phyloP scores from a whole-genome alignment of 2,113 vertebrate species.

The Tapirus terrestris region DNA sequence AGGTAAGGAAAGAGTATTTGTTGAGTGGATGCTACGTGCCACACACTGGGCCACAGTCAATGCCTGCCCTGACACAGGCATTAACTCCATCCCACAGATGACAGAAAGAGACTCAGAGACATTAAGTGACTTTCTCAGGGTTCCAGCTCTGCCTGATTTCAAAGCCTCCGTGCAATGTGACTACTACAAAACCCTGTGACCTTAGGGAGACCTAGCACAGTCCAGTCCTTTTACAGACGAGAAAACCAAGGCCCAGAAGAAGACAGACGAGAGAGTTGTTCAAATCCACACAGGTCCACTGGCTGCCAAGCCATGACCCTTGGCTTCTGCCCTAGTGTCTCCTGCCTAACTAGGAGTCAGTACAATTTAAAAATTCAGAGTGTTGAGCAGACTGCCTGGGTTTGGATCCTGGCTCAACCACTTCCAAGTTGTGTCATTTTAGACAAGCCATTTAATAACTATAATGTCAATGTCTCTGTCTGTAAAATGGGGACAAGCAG shows the following conservation, averaged over 20 bases:
- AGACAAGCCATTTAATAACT: neutral
- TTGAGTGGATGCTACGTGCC: neutral
- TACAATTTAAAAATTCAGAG: neutral
- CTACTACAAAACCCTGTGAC: neutral
- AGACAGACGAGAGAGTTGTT: neutral
- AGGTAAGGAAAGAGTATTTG: neutral
- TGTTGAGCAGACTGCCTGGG: neutral
- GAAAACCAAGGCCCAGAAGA: slow-evolving; percentile 14
- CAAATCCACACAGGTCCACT: neutral
- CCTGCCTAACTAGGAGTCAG: neutral
- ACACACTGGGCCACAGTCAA: neutral
- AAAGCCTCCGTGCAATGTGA: neutral
- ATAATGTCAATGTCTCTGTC: neutral
- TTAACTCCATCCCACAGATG: neutral
- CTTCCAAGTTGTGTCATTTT: neutral
- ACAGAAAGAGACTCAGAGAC: neutral
- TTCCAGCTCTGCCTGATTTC: neutral
- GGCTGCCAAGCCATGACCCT: neutral
- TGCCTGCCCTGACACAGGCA: neutral
- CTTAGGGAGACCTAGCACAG: neutral
- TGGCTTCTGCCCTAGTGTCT: neutral
- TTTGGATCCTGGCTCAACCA: neutral
- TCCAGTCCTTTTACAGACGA: neutral
- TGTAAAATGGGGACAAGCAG: slow-evolving; percentile 1
- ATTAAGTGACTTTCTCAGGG: neutral